Evolutionary conservation across 2,113 vertebrate species (phyloP), one percentile per base, ranked within the genome.

Genomic region (Pelusios castaneus): DNA sequence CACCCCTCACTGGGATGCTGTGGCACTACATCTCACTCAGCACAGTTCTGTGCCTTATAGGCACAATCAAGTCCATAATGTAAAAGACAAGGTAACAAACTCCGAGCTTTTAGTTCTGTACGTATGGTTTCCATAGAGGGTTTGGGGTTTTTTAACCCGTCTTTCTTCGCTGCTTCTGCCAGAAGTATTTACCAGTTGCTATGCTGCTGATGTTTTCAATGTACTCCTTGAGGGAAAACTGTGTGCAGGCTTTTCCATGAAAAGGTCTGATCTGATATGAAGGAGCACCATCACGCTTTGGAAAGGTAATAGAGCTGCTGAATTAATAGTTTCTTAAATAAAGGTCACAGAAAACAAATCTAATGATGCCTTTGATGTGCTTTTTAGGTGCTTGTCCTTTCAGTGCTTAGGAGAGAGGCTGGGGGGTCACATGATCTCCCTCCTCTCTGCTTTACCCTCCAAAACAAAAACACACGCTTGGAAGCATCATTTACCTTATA

Each of bases 191-290:
- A 70, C 63, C n/a, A 38, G 63, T 38, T 2, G 8, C 34, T 34
- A 81, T 2, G 0, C 17, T 60, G 34, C 14, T 38, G 27, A 21
- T 63, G 19, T 67, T 86, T 78, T 9, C 31, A 80, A 17, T 29
- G 13, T 55, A 10, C 49, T 80, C 6, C 2, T 41, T 76, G 5
- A 10, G 10, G 52, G 41, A 52, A 79, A 76, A 12, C 60, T 79
- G 29, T 1, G 2, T 1, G 21, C 29, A 80, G 58, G 12, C 43
- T 67, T 67, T 85, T 76, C 58, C 88, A 7, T 58, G 6, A 8
- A 0, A 0, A 10, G 56, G 25, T 54, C 80, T 60, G 24, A 38
- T 31, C 2, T 34, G 29, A 87, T 58, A 45, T 87, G 45, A n/a
- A 80, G 31, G 25, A 78, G 11, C 41, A 51, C 47, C 41, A 22